phyloP scores from a whole-genome alignment of 2,113 vertebrate species.

The Thunnus thynnus region DNA sequence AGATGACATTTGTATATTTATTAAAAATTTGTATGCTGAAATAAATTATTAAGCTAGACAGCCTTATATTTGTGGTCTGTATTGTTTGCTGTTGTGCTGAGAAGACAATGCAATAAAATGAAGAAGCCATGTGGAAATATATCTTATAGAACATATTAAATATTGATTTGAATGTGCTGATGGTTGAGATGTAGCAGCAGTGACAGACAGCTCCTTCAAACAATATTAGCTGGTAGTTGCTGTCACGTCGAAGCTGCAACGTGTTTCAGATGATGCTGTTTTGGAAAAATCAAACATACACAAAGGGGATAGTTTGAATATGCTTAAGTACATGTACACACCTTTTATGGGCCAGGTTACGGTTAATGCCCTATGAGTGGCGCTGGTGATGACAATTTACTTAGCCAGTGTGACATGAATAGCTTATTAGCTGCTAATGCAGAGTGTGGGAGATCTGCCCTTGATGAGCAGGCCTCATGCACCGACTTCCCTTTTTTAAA shows the following conservation, averaged over 20 bases:
- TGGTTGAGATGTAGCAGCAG: neutral
- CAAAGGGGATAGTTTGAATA: too few relatives aligned
- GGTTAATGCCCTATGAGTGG: too few relatives aligned
- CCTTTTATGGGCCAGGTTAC: too few relatives aligned
- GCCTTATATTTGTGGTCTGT: neutral
- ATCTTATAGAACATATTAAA: neutral
- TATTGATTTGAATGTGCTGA: slow-evolving; percentile 15
- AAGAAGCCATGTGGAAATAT: neutral
- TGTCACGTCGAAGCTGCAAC: neutral
- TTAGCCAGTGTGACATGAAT: too few relatives aligned
- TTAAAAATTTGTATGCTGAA: slow-evolving; percentile 49
- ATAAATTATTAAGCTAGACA: slow-evolving; percentile 54
- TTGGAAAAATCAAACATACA: too few relatives aligned
- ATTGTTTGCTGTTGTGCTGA: slow-evolving; percentile 12
- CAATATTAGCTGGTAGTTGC: neutral
- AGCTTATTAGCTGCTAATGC: too few relatives aligned
- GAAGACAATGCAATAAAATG: neutral
- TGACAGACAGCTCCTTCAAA: neutral
- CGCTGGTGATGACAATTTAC: too few relatives aligned
- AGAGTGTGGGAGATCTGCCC: too few relatives aligned
- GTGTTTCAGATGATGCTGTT: too few relatives aligned
- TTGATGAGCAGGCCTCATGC: too few relatives aligned
- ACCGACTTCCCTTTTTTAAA: too few relatives aligned
- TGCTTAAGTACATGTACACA: too few relatives aligned
- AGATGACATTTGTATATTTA: slow-evolving; percentile 40